Percentiles rank a stretch among this genome's conserved stretches.
Conservation (phyloP, 2,797 vertebrate genomes). For the Oreochromis grahami region DNA sequence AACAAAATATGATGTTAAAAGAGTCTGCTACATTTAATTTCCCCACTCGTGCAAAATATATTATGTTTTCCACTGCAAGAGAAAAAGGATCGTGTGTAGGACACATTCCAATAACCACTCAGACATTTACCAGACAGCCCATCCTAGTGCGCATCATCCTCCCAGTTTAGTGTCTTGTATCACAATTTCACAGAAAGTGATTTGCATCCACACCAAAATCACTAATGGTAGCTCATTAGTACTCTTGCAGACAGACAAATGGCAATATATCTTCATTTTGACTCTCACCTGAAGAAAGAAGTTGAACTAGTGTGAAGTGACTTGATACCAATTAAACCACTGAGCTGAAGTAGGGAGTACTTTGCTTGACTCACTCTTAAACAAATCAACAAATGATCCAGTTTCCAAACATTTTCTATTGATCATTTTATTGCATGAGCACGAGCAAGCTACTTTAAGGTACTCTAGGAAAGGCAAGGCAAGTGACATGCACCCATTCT, state of each 20-base stretch:
- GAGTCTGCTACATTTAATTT: neutral
- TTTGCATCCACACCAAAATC: neutral
- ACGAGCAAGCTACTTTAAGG: no score
- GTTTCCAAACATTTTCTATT: neutral
- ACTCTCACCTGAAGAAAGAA: neutral
- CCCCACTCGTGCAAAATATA: rapidly evolving
- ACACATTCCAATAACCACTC: neutral
- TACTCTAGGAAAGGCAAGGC: neutral
- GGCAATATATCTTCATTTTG: neutral
- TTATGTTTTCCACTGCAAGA: neutral
- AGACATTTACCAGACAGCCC: neutral
- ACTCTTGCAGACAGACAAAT: neutral
- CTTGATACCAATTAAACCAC: neutral
- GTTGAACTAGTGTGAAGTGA: neutral
- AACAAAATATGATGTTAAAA: neutral
- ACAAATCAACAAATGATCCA: neutral
- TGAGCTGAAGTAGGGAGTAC: neutral
- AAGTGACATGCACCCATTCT: neutral
- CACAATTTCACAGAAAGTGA: neutral
- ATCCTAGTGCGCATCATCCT: neutral
- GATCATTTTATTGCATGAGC: neutral
- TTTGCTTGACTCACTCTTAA: neutral
- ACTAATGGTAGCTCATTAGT: rapidly evolving
- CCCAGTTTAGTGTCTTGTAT: neutral
- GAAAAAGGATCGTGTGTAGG: neutral